A percentile compares a stretch with the other conserved stretches of the same genome.
Evolutionary conservation across 2,888 invertebrate genomes (phyloP).

Genomic region (Cryptus armator): DNA sequence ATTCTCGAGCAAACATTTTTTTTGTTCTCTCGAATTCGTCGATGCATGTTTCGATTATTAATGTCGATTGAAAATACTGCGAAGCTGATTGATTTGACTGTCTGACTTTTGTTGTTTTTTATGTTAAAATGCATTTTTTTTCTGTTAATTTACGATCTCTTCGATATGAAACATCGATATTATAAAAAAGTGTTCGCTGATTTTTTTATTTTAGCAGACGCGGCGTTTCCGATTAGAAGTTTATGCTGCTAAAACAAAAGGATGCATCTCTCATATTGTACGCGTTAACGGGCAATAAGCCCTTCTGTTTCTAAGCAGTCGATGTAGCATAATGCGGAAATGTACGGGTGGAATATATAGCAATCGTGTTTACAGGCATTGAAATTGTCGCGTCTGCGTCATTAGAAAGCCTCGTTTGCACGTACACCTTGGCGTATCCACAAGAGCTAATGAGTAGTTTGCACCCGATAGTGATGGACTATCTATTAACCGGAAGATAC

Average conservation of each 20-base stretch:
- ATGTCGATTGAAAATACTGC: too few species aligned
- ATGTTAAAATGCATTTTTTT: not conserved
- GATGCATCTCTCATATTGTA: too few species aligned
- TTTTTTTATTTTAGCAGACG: not conserved
- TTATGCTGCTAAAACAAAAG: too few species aligned
- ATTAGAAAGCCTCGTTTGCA: constrained; percentile 12
- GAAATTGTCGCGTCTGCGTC: constrained; percentile 10
- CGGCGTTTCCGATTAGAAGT: too few species aligned
- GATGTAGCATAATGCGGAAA: not conserved
- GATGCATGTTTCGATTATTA: not conserved
- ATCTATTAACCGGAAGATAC: constrained; percentile 28
- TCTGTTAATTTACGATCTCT: not conserved
- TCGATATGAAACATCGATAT: not conserved
- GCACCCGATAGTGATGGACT: constrained; percentile 70
- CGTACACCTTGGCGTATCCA: constrained; percentile 29
- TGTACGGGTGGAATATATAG: not conserved
- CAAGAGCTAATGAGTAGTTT: constrained; percentile 70
- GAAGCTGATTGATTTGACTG: not conserved
- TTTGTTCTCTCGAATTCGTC: not conserved
- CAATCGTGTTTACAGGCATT: not conserved
- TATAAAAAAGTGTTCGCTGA: not conserved
- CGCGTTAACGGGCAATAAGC: too few species aligned
- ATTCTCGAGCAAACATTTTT: constrained; percentile 1
- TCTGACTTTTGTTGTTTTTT: not conserved
- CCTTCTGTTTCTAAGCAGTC: not conserved